Conservation (phyloP, 2,113 vertebrate species). For the Ramphastos sulfuratus region DNA sequence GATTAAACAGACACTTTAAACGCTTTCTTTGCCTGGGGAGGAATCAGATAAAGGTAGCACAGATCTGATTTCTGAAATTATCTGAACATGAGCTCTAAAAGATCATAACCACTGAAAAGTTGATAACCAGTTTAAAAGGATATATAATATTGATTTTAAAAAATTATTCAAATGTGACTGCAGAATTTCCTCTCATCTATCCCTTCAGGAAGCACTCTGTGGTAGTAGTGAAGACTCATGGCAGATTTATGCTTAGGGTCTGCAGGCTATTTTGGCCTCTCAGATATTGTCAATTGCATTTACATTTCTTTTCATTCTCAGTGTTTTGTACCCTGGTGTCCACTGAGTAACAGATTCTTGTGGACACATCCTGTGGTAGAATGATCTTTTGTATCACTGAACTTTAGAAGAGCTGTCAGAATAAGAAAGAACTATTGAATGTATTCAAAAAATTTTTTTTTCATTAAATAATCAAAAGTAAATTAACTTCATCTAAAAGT, state of each 20-base stretch:
- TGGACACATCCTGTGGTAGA: background rate
- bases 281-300: conserved; percentile 41
- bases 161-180: conserved; percentile 11
- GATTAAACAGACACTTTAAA: background rate
- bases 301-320: conserved; percentile 29
- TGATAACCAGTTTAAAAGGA: conserved; percentile 7
- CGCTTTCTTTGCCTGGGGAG: background rate
- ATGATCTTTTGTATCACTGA: background rate
- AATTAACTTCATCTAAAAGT: background rate
- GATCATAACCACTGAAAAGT: background rate
- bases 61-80: background rate
- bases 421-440: background rate
- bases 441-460: background rate
- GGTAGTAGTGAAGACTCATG: background rate
- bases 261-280: conserved; percentile 31
- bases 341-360: conserved; percentile 6
- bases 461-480: background rate
- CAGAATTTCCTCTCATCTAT: conserved; percentile 38
- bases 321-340: conserved; percentile 23
- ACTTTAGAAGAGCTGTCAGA: background rate
- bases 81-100: background rate
- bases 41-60: background rate
- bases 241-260: conserved; percentile 6
- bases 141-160: conserved; percentile 24
- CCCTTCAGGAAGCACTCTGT: background rate